Evolutionary conservation across 2,113 vertebrate genomes (phyloP).

Genomic region (Menura novaehollandiae): DNA sequence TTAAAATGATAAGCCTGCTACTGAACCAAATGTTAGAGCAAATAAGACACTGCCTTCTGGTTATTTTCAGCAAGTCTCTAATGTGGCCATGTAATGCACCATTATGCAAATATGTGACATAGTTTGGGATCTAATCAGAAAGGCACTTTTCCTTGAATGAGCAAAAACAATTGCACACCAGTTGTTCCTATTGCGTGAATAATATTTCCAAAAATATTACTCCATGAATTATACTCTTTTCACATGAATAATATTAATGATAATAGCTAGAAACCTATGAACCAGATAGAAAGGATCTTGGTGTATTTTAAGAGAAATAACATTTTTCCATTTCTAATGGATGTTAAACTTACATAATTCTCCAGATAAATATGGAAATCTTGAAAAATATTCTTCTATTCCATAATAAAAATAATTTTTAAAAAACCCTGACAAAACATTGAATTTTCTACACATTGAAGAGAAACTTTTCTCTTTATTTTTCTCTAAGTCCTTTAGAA

Average conservation of each 20-base stretch:
- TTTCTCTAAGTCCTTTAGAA: neutral
- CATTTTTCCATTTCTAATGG: neutral
- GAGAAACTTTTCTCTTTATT: neutral
- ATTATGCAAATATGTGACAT: neutral
- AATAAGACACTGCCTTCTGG: neutral
- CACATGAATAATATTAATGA: neutral
- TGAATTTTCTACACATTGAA: neutral
- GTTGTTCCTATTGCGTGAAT: neutral
- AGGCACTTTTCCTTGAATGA: neutral
- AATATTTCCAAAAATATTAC: constrained; percentile 9
- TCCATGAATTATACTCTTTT: neutral
- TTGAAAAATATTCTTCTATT: neutral
- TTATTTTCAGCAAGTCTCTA: neutral
- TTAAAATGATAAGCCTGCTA: neutral
- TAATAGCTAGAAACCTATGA: neutral
- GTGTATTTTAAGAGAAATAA: neutral
- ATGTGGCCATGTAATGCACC: neutral
- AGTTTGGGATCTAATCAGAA: neutral
- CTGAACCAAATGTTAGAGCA: neutral
- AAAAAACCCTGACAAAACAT: accelerated
- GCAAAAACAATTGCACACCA: neutral
- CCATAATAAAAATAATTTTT: neutral
- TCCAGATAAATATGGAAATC: neutral
- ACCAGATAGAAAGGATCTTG: neutral
- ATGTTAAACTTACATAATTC: neutral